These are phyloP conservation scores for Liasis olivaceus DNA, from an alignment of 2,797 vertebrate species.

Conservation along the genomic window DNA sequence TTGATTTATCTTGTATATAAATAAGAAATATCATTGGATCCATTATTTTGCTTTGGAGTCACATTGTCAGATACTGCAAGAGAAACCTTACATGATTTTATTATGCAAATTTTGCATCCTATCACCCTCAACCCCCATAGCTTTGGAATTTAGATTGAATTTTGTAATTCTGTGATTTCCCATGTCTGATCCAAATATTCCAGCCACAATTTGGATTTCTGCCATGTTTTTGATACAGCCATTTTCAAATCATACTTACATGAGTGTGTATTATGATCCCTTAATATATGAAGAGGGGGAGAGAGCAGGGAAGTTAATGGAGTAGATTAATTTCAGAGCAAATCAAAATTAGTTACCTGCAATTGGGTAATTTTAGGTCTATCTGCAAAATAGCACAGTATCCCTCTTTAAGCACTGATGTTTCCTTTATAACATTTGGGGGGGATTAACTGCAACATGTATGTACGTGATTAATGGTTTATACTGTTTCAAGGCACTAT, in stretches of 20 bases:
- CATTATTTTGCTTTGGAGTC: neutral
- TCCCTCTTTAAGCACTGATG: neutral
- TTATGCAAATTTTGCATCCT: neutral
- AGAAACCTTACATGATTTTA: neutral
- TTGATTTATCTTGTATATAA: neutral
- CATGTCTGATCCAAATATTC: neutral
- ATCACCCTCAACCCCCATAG: neutral
- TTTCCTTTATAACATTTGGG: neutral
- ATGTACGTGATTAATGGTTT: neutral
- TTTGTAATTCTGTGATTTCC: neutral
- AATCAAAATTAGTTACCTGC: neutral
- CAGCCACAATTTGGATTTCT: neutral
- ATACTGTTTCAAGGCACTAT: neutral
- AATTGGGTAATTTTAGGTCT: neutral
- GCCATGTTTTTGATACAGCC: neutral
- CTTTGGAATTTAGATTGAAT: neutral
- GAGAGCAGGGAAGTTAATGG: neutral
- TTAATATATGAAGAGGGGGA: neutral
- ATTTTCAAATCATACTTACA: neutral
- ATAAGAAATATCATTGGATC: neutral
- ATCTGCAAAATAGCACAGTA: neutral
- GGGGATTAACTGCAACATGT: neutral
- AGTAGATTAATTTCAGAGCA: neutral
- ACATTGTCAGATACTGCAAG: neutral
- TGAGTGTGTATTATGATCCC: neutral